Evolutionary conservation across 2,888 invertebrate species (phyloP).

Genomic region (Thera britannica): DNA sequence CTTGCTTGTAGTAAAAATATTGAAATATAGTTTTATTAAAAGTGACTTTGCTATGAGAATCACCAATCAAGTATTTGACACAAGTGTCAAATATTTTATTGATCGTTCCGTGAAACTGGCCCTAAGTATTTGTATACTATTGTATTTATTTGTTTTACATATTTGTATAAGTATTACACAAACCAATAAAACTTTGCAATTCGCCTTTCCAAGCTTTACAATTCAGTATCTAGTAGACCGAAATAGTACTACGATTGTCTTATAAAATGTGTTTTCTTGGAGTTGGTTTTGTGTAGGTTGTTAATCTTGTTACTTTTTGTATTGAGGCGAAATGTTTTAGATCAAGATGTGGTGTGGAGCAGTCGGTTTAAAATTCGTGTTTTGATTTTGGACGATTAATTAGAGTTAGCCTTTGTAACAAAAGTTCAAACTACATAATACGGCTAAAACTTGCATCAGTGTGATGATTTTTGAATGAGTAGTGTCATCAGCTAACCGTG

Average conservation of each 20-base stretch:
- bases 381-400: conserved; percentile 2
- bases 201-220: conserved; percentile 31
- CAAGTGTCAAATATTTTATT: too few relatives aligned
- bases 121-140: too few relatives aligned
- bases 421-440: neutral
- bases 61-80: too few relatives aligned
- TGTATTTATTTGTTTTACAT: too few relatives aligned
- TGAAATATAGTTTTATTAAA: neutral
- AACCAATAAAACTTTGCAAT: neutral
- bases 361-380: conserved; percentile 10
- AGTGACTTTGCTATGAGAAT: neutral
- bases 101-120: too few relatives aligned
- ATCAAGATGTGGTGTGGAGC: conserved; percentile 61
- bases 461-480: neutral
- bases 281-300: neutral
- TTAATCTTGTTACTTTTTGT: neutral
- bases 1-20: conserved; percentile 1
- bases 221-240: conserved; percentile 2
- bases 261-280: neutral
- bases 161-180: too few relatives aligned
- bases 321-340: conserved; percentile 16
- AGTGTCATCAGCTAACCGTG: neutral
- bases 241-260: neutral
- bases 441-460: neutral
- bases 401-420: conserved; percentile 1